Evolutionary conservation across 1,140 invertebrate genomes (phyloP), one percentile per base, ranked within the genome.

Genomic region (Polyergus mexicanus): DNA sequence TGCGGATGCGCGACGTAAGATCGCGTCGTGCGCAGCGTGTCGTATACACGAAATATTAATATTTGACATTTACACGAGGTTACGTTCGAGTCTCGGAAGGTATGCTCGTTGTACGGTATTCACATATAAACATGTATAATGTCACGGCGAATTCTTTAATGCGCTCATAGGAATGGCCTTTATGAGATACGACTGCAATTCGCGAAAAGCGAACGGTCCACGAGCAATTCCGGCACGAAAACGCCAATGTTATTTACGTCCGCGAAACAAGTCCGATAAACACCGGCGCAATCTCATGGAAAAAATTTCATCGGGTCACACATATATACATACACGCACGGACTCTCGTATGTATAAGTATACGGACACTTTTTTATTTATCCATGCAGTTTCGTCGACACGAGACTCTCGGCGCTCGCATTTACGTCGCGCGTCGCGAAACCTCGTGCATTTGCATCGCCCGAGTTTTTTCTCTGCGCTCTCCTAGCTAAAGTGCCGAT

Each of bases 201-300:
- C 68, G 76, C 62, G 85, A 85, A 90, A 91, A 91, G 87, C 89
- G 58, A 63, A 65, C 83, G 88, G 71, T 88, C 80, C 56, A 11
- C 76, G 76, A 86, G 86, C 87, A 84, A 69, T 88, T 91, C 91
- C 90, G 86, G 83, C 77, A 75, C 47, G 47, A 75, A 75, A 66
- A 87, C 68, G 89, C 85, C 87, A 86, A 77, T 80, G 86, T 92
- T 92, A 92, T 92, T 92, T 92, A 92, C 84, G 91, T 41, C 75
- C 77, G 71, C 83, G 88, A 92, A 92, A 92, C 89, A 92, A 92
- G 91, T 90, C 87, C 91, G 85, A 91, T 87, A 91, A 92, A 92
- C 89, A 88, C 66, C 68, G 22, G 63, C 19, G 63, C 19, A 84
- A 88, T 81, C 76, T 68, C 47, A 4, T 51, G 84, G n/a, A 88